A percentile compares a stretch with the other conserved stretches of the same genome.
Conservation (phyloP, 64 coral and sea anemone genomes). For the Exaiptasia diaphana region DNA sequence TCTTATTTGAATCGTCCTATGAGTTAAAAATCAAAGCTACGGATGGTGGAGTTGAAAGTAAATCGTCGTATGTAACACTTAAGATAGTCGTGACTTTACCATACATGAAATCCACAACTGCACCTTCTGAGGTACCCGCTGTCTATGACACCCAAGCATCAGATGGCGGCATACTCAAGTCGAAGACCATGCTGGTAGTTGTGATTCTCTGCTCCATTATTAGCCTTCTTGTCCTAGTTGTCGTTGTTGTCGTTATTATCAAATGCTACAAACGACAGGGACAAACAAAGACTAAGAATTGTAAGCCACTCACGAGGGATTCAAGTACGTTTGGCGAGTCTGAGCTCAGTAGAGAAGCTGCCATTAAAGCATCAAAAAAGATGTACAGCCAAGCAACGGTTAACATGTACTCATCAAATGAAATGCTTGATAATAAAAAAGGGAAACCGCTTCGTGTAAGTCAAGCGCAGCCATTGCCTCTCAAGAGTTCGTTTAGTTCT, state of each 20-base stretch:
- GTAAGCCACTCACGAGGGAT: background rate
- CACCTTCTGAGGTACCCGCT: background rate
- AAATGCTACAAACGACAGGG: background rate
- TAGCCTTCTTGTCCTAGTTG: constrained; percentile 31
- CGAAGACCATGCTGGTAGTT: constrained; percentile 61
- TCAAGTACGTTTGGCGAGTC: constrained; percentile 66
- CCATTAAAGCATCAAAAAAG: constrained; percentile 81
- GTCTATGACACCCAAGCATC: constrained; percentile 25
- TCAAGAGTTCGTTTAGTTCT: constrained; percentile 46
- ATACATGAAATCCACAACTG: background rate
- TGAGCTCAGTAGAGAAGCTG: constrained; percentile 79
- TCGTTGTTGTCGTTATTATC: constrained; percentile 32
- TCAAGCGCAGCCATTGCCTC: constrained; percentile 23
- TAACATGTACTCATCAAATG: constrained; percentile 31
- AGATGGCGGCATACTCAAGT: constrained; percentile 13
- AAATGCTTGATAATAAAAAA: background rate
- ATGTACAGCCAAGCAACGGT: constrained; percentile 79
- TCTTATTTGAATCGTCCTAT: constrained; percentile 41
- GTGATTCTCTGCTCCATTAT: constrained; percentile 57
- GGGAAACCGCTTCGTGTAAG: constrained; percentile 10
- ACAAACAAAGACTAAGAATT: constrained; percentile 47
- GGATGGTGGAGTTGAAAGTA: constrained; percentile 44
- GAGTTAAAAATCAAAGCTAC: constrained; percentile 61
- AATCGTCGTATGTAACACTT: constrained; percentile 33
- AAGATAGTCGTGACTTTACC: background rate